Conservation (phyloP, 2,888 invertebrate genomes). For the Brachylomia viminalis region DNA sequence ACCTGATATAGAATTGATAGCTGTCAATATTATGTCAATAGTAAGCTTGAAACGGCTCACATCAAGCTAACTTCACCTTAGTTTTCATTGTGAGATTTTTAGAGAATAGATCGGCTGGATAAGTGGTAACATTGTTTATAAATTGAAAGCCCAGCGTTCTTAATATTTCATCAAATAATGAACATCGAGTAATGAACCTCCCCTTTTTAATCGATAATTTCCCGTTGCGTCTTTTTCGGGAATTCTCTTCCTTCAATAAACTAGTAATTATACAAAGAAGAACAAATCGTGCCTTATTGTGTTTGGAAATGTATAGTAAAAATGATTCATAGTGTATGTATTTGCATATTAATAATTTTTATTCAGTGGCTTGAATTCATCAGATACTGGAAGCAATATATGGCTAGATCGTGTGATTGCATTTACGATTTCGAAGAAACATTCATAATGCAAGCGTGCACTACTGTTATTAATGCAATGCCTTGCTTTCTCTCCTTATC, state of each 20-base stretch:
- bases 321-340: conserved; percentile 30
- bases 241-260: not conserved
- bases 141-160: not conserved
- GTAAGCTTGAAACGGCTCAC: not conserved
- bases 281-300: not conserved
- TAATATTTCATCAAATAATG: conserved; percentile 1
- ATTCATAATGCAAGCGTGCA: conserved; percentile 28
- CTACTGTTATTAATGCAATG: conserved; percentile 11
- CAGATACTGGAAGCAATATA: conserved; percentile 60
- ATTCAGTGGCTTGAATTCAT: conserved; percentile 44
- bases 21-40: not conserved
- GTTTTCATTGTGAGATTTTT: not conserved
- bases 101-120: not conserved
- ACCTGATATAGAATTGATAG: not conserved
- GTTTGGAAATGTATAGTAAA: not conserved
- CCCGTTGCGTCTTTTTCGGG: not conserved
- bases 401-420: conserved; percentile 45
- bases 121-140: not conserved
- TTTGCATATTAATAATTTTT: conserved; percentile 48
- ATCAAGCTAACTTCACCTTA: not conserved
- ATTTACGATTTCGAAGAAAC: conserved; percentile 52
- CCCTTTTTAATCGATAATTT: conserved; percentile 1
- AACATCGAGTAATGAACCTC: not conserved
- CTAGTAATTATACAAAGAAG: not conserved
- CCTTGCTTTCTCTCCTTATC: conserved; percentile 19